These are phyloP conservation scores for Pomatorhinus ruficollis DNA, from an alignment of 2,113 vertebrate species.

Conservation along the genomic window DNA sequence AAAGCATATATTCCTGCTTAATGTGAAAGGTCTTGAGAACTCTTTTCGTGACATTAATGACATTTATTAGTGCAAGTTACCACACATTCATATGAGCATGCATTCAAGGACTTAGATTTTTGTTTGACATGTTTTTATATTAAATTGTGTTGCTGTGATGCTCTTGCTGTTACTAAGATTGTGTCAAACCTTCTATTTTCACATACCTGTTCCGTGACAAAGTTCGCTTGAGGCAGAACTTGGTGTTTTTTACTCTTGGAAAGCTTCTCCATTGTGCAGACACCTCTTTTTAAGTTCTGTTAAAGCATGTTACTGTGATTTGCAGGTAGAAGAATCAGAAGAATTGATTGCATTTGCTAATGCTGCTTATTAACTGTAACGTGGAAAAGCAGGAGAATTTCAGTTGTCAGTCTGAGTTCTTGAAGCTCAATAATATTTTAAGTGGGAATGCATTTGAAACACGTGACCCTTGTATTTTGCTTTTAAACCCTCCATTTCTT, in stretches of 20 bases:
- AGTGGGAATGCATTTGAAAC: not conserved
- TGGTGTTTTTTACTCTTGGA: not conserved
- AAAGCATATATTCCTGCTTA: not conserved
- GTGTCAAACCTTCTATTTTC: not conserved
- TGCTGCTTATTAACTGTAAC: not conserved
- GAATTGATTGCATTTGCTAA: not conserved
- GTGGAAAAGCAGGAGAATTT: not conserved
- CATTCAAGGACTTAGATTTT: not conserved
- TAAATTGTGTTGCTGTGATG: not conserved
- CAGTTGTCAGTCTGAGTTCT: not conserved
- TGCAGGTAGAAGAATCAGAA: not conserved
- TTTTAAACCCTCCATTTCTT: not conserved
- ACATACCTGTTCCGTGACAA: not conserved
- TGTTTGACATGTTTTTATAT: not conserved
- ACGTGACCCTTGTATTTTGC: not conserved
- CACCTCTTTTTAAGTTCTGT: not conserved
- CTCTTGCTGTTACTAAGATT: not conserved
- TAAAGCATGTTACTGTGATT: not conserved
- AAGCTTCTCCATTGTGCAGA: not conserved
- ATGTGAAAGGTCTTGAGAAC: not conserved
- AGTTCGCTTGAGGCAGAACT: not conserved
- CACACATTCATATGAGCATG: not conserved
- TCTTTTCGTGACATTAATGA: not conserved
- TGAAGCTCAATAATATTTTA: not conserved
- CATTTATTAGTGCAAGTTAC: not conserved